Evolutionary conservation across 2,113 vertebrate species (phyloP).

Genomic region (Chamaea fasciata): DNA sequence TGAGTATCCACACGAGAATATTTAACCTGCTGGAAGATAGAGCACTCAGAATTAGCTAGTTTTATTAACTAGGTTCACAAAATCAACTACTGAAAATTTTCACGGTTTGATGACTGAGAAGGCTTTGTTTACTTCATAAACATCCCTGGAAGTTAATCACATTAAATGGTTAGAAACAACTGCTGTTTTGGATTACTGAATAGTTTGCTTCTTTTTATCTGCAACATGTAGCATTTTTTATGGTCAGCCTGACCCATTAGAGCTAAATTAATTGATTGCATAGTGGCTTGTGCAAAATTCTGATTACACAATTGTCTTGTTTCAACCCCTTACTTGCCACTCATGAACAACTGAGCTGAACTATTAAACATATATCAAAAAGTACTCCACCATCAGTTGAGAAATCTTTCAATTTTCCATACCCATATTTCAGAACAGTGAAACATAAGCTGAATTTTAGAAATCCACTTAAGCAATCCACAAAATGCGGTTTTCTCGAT

Average conservation of each 20-base stretch:
- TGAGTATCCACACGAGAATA: conserved; percentile 82
- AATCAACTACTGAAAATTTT: not conserved
- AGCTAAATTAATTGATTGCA: not conserved
- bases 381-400: not conserved
- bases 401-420: not conserved
- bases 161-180: not conserved
- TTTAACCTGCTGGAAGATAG: conserved; percentile 69
- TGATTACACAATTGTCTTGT: not conserved
- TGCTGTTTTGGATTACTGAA: not conserved
- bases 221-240: not conserved
- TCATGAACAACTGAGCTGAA: not conserved
- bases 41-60: not conserved
- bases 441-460: not conserved
- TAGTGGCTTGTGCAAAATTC: not conserved
- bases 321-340: not conserved
- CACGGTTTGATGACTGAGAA: not conserved
- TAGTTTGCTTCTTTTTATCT: not conserved
- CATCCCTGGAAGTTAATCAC: not conserved
- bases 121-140: not conserved
- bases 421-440: not conserved
- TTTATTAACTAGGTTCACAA: not conserved
- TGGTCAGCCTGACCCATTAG: not conserved
- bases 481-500: not conserved
- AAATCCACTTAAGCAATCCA: not conserved
- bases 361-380: not conserved